Percentiles rank a stretch among this genome's conserved stretches.
Evolutionary conservation across 2,113 vertebrate genomes (phyloP).

Genomic region (Scytalopus superciliaris): DNA sequence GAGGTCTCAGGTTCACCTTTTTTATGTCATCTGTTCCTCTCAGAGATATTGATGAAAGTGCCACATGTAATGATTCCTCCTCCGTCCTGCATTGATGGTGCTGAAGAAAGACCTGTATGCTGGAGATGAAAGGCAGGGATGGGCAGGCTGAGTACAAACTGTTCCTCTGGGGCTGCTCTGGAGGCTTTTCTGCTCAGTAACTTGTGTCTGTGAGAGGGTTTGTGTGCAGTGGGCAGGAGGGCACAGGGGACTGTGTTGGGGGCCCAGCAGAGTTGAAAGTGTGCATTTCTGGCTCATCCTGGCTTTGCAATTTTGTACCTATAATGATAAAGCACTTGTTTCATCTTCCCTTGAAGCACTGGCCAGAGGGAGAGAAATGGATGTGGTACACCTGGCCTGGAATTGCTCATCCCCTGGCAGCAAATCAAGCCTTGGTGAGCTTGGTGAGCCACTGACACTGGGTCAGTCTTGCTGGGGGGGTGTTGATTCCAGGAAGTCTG

Average conservation of each 20-base stretch:
- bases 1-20: slow-evolving; percentile 46
- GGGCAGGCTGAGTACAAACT: neutral
- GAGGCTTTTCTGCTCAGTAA: neutral
- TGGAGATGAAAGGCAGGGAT: slow-evolving; percentile 33
- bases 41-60: slow-evolving; percentile 50
- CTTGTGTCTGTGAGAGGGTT: neutral
- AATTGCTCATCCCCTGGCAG: neutral
- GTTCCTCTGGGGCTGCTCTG: neutral
- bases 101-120: neutral
- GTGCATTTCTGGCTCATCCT: neutral
- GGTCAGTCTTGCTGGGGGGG: neutral
- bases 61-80: slow-evolving; percentile 40
- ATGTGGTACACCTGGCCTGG: neutral
- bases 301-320: neutral
- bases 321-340: neutral
- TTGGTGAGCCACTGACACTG: neutral
- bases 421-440: neutral
- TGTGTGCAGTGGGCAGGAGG: neutral
- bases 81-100: slow-evolving; percentile 48
- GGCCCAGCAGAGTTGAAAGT: neutral
- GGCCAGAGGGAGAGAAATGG: neutral
- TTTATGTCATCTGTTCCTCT: slow-evolving; percentile 33
- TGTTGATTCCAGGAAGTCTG: neutral
- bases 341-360: neutral
- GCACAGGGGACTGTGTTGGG: fast-evolving